phyloP scores from a whole-genome alignment of 2,888 invertebrate species.

The Philaethria dido region DNA sequence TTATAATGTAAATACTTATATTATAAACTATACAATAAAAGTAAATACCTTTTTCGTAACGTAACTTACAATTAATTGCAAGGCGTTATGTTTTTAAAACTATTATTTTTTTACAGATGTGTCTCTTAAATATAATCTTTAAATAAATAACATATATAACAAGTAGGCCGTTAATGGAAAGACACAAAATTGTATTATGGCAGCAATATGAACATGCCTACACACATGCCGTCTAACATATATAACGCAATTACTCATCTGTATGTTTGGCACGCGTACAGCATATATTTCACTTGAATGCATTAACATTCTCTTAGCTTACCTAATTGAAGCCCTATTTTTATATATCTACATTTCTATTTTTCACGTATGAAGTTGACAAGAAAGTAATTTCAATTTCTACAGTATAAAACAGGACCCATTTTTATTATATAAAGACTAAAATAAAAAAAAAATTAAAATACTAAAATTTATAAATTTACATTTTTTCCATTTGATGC shows the following conservation, averaged over 20 bases:
- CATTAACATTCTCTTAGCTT: background rate
- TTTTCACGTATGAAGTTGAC: background rate
- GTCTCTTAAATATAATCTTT: constrained; percentile 4
- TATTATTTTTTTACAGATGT: constrained; percentile 19
- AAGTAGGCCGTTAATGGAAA: constrained; percentile 35
- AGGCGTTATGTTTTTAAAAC: constrained; percentile 18
- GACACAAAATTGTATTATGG: background rate
- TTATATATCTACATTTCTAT: background rate
- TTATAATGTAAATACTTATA: constrained; percentile 9
- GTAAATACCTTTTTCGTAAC: constrained; percentile 2
- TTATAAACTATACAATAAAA: constrained; percentile 5
- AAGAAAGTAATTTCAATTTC: too few species aligned
- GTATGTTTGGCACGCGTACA: constrained; percentile 11
- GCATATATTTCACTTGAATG: background rate
- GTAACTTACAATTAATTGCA: constrained; percentile 18
- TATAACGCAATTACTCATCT: background rate
- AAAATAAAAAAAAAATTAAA: too few species aligned
- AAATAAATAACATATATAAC: constrained; percentile 4
- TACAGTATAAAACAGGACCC: too few species aligned
- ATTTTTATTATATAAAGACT: too few species aligned
- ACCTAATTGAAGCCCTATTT: background rate
- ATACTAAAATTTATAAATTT: too few species aligned
- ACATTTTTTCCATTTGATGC: too few species aligned
- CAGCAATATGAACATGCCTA: background rate
- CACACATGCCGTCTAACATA: background rate